Base-by-base conservation (phyloP, 2,113 vertebrate species). In the Percopsis transmontana region DNA sequence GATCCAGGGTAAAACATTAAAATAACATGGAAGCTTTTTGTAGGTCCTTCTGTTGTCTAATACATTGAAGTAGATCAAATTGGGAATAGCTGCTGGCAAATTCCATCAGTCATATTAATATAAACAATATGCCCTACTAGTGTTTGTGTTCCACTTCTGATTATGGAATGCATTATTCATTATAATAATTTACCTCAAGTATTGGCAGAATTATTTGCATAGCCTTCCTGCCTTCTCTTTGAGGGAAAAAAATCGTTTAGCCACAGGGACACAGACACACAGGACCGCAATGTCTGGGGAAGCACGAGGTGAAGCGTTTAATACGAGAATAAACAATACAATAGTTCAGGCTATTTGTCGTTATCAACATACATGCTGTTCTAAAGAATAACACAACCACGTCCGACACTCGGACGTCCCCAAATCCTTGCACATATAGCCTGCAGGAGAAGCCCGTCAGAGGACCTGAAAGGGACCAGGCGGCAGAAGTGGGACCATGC, bases 111-210 rank as follows among this genome's bases (percentile, higher is more conserved):
- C 47, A 74, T 48, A 78, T 66, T 77, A 77, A 85, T 76, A 79
- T 56, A 81, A 68, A 79, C 57, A 79, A 60, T 69, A 82, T 70
- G 62, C 66, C 72, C 59, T 75, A 70, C 48, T 62, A 66, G 76
- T 71, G 67, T 67, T 86, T 66, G 50, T 70, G 75, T 74, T 70
- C 55, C 65, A 72, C 65, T 81, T 79, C 55, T 74, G 80, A 88
- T 86, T 86, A 87, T 74, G 44, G 85, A 83, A 85, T 81, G 67
- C 76, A 86, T 87, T 85, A 83, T 89, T 88, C 76, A 75, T 12
- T 45, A 45, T 45, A 45, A 33, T 33, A 16, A 16, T 45, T 9
- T 60, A 45, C 60, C 69, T 58, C 12, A 70, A 68, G 80, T 76
- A 86, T 66, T 66, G 59, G 58, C 58, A 50, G 59, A 80, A 68